These are phyloP conservation scores for Scomberomorus guttatus DNA, from an alignment of 2,797 vertebrate genomes.

Conservation along the genomic window DNA sequence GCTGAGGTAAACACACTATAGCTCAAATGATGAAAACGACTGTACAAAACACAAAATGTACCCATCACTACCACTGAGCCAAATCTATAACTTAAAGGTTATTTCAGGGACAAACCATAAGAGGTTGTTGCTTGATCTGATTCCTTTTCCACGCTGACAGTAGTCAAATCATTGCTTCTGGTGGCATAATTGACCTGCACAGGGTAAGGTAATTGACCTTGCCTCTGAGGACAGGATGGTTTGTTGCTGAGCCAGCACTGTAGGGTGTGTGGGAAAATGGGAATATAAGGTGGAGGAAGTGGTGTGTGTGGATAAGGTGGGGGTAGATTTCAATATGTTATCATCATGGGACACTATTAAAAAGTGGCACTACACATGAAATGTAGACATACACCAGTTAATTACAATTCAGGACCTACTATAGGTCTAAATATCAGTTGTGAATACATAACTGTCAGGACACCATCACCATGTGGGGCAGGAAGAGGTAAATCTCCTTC, in stretches of 20 bases:
- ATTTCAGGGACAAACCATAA: conserved; percentile 40
- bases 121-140: conserved; percentile 38
- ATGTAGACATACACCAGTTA: background rate
- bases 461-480: conserved; percentile 19
- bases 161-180: conserved; percentile 64
- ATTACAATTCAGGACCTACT: background rate
- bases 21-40: conserved; percentile 40
- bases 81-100: conserved; percentile 35
- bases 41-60: conserved; percentile 20
- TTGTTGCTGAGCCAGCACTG: conserved; percentile 78
- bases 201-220: conserved; percentile 76
- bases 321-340: conserved; percentile 28
- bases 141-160: conserved; percentile 27
- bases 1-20: conserved; percentile 34
- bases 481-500: conserved; percentile 34
- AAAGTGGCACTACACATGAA: background rate
- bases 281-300: conserved; percentile 3
- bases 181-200: conserved; percentile 73
- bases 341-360: conserved; percentile 26
- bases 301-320: background rate
- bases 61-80: background rate
- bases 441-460: conserved; percentile 25
- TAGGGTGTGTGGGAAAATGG: conserved; percentile 43
- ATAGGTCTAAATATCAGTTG: conserved; percentile 11
- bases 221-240: conserved; percentile 64